Conservation (phyloP, 1,140 invertebrate species). For the Apis laboriosa region DNA sequence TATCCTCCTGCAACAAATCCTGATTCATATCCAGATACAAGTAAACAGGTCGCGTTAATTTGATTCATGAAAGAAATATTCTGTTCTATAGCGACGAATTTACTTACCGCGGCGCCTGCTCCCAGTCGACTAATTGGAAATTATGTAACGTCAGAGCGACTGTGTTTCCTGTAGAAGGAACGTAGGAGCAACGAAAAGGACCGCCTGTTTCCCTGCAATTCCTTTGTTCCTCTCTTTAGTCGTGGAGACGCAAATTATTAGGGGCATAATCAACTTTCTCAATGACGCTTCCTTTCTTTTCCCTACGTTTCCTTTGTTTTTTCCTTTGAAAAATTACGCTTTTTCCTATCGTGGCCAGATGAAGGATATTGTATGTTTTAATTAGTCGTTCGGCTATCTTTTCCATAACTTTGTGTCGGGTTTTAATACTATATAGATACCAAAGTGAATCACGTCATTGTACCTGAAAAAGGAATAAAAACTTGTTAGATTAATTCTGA, state of each 20-base stretch:
- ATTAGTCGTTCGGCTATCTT: not conserved
- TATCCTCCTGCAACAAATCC: not conserved
- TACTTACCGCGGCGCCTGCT: slow-evolving; percentile 17
- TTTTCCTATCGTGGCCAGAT: not conserved
- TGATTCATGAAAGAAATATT: slow-evolving; percentile 1
- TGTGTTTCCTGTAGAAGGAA: slow-evolving; percentile 34
- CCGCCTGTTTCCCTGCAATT: not conserved
- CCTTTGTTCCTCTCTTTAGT: slow-evolving; percentile 13
- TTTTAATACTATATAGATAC: no score
- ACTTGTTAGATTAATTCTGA: no score
- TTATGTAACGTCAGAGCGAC: slow-evolving; percentile 28
- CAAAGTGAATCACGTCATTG: no score
- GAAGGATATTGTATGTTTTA: not conserved
- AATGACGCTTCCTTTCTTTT: slow-evolving; percentile 8
- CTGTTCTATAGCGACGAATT: slow-evolving; percentile 12
- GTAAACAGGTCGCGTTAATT: not conserved
- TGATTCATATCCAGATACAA: not conserved
- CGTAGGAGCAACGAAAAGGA: not conserved
- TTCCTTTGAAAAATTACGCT: not conserved
- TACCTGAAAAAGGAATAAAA: no score
- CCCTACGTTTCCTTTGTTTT: not conserved
- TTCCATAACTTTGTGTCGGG: not conserved
- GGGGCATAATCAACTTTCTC: slow-evolving; percentile 49
- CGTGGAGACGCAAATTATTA: slow-evolving; percentile 28
- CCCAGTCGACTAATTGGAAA: slow-evolving; percentile 54